Evolutionary conservation across 2,113 vertebrate genomes (phyloP).

Genomic region (Malaclemys terrapin): DNA sequence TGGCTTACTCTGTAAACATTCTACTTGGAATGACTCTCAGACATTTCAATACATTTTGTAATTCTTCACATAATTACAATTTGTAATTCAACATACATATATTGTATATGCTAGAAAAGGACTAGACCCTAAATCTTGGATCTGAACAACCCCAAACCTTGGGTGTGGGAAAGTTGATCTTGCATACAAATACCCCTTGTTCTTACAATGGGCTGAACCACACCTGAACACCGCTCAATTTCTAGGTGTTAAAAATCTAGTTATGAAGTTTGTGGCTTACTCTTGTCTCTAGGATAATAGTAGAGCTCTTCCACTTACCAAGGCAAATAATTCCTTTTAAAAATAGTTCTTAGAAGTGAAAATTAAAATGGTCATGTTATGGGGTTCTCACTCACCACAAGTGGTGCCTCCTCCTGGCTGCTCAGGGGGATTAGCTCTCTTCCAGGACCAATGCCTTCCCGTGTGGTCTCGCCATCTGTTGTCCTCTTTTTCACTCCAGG

Average conservation of each 20-base stretch:
- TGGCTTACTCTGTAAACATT: background rate
- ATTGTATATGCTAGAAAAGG: background rate
- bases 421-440: background rate
- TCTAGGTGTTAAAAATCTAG: background rate
- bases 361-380: background rate
- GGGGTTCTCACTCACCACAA: background rate
- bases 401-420: background rate
- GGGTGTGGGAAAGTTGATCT: background rate
- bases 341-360: background rate
- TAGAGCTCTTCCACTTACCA: background rate
- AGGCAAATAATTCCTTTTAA: background rate
- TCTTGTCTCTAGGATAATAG: background rate
- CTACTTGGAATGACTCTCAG: background rate
- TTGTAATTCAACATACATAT: background rate
- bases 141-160: background rate
- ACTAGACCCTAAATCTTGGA: background rate
- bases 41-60: background rate
- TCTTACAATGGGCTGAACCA: background rate
- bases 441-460: background rate
- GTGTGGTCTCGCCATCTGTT: background rate
- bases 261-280: background rate
- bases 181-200: rapidly evolving
- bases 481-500: background rate
- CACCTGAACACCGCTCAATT: background rate
- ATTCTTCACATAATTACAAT: background rate